Evolutionary conservation across 2,888 invertebrate species (phyloP).

Genomic region (Andrena haemorrhoa): DNA sequence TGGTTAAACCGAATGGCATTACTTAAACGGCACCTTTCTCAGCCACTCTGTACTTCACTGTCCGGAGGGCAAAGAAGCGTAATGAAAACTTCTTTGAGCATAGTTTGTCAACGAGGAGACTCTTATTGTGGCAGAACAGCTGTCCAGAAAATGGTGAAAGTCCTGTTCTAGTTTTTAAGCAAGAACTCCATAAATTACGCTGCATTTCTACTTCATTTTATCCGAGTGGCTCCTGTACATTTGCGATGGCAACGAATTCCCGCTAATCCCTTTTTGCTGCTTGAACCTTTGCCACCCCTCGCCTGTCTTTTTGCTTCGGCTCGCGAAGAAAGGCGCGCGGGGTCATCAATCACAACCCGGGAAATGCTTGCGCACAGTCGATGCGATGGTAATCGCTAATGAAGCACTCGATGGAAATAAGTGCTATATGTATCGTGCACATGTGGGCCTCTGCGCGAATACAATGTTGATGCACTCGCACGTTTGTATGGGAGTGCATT

Average conservation of each 20-base stretch:
- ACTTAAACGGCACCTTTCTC: constrained; percentile 17
- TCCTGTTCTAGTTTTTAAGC: neutral
- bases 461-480: neutral
- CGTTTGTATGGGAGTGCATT: neutral
- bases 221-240: neutral
- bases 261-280: constrained; percentile 11
- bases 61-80: neutral
- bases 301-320: constrained; percentile 15
- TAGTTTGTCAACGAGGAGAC: neutral
- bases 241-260: neutral
- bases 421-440: neutral
- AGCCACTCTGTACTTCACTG: neutral
- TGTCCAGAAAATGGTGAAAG: neutral
- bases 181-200: neutral
- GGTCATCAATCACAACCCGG: constrained; percentile 40
- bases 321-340: constrained; percentile 20
- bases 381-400: constrained; percentile 23
- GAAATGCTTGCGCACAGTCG: constrained; percentile 35
- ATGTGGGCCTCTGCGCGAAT: neutral
- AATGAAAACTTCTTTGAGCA: neutral
- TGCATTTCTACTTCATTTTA: constrained; percentile 5
- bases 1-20: constrained; percentile 53
- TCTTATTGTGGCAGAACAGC: neutral
- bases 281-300: neutral
- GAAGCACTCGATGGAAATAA: constrained; percentile 21